Evolutionary conservation across 2,113 vertebrate genomes (phyloP).

Genomic region (Edolisoma coerulescens): DNA sequence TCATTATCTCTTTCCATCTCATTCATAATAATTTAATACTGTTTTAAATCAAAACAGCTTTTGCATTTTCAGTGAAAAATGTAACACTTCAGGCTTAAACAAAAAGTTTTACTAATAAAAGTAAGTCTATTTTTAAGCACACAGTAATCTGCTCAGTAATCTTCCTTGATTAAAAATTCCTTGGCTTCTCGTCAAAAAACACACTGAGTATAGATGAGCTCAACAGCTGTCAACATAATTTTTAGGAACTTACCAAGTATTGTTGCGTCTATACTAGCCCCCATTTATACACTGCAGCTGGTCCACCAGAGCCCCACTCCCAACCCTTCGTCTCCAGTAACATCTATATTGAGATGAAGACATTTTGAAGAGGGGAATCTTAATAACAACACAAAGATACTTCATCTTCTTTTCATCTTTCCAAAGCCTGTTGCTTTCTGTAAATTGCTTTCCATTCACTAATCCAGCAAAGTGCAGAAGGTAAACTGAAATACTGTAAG

Average conservation of each 20-base stretch:
- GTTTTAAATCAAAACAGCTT: constrained; percentile 24
- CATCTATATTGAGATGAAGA: not conserved
- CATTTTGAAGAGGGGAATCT: not conserved
- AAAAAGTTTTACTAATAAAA: constrained; percentile 31
- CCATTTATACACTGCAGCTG: constrained; percentile 5
- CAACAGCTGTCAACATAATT: constrained; percentile 52
- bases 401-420: not conserved
- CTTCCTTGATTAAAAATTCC: constrained; percentile 70
- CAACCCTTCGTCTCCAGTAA: not conserved
- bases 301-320: not conserved
- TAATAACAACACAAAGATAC: not conserved
- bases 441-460: not conserved
- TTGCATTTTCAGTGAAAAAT: constrained; percentile 40
- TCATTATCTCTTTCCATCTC: constrained; percentile 27
- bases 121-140: constrained; percentile 46
- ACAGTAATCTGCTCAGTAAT: constrained; percentile 57
- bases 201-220: constrained; percentile 17
- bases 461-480: not conserved
- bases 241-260: constrained; percentile 39
- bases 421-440: not conserved
- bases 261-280: not conserved
- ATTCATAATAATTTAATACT: constrained; percentile 43
- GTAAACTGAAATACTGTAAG: not conserved
- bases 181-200: constrained; percentile 60
- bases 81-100: constrained; percentile 38